Conservation (phyloP, 2,113 vertebrate species). For the Heterocephalus glaber region DNA sequence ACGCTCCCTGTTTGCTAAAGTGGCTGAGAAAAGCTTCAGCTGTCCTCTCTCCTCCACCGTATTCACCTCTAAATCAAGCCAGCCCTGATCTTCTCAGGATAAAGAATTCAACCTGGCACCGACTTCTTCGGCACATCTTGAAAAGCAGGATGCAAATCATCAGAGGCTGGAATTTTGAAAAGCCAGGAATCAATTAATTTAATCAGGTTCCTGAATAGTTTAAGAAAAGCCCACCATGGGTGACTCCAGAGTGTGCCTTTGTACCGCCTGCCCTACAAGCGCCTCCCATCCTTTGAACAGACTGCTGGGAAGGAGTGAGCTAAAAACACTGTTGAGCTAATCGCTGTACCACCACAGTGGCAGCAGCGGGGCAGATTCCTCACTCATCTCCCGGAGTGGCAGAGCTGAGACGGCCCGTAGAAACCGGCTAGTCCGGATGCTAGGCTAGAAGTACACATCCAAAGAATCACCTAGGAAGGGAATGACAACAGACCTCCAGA, state of each 20-base stretch:
- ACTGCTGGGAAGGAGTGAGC: not conserved
- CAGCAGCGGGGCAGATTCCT: not conserved
- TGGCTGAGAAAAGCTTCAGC: not conserved
- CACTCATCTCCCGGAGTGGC: not conserved
- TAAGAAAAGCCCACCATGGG: conserved; percentile 15
- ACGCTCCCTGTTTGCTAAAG: not conserved
- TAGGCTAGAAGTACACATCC: not conserved
- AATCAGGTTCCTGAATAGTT: conserved; percentile 32
- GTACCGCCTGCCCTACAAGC: not conserved
- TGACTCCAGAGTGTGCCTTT: not conserved
- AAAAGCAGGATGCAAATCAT: conserved; percentile 45
- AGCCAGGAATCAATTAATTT: conserved; percentile 52
- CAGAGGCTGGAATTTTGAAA: conserved; percentile 24
- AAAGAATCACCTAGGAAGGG: not conserved
- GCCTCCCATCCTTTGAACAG: not conserved
- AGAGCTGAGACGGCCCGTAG: not conserved
- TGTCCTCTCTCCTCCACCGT: not conserved
- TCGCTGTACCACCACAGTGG: not conserved
- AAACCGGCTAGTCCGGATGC: not conserved
- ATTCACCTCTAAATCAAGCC: not conserved
- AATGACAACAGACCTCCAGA: not conserved
- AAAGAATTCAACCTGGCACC: conserved; percentile 39
- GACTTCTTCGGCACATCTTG: conserved; percentile 6
- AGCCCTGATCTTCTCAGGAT: not conserved
- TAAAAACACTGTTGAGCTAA: not conserved